Evolutionary conservation across 35 echinoderm and acorn worm species (phyloP).

Genomic region (Nesometra sesokonis): DNA sequence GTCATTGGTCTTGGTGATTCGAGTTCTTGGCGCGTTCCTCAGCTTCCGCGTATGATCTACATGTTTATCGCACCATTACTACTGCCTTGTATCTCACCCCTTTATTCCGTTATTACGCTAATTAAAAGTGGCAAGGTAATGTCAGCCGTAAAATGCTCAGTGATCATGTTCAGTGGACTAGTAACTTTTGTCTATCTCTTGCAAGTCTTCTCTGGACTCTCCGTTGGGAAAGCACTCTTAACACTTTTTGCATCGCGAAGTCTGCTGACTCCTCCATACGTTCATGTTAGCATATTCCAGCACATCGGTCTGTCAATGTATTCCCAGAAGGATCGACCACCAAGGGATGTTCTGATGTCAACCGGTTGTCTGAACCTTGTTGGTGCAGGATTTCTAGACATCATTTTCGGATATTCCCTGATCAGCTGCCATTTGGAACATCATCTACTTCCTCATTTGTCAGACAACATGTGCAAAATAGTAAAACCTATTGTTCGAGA

Average conservation of each 20-base stretch:
- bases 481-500: slow-evolving; percentile 50
- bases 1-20: slow-evolving; percentile 76
- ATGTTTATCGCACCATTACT: slow-evolving; percentile 75
- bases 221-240: slow-evolving; percentile 11
- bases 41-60: slow-evolving; percentile 40
- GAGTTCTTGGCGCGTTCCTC: slow-evolving; percentile 56
- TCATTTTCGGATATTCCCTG: slow-evolving; percentile 65
- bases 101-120: slow-evolving; percentile 33
- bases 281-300: slow-evolving; percentile 77
- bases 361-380: slow-evolving; percentile 52
- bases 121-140: slow-evolving; percentile 23
- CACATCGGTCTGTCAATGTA: slow-evolving; percentile 82
- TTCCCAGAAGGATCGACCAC: slow-evolving; percentile 27
- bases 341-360: slow-evolving; percentile 53
- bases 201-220: neutral
- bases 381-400: slow-evolving; percentile 24
- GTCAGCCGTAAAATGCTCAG: neutral
- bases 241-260: slow-evolving; percentile 33
- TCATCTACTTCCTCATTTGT: slow-evolving; percentile 71
- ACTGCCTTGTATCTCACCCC: slow-evolving; percentile 26
- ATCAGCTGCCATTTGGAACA: slow-evolving; percentile 75
- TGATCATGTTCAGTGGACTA: slow-evolving; percentile 5
- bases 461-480: slow-evolving; percentile 82
- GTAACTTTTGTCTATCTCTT: slow-evolving; percentile 5
- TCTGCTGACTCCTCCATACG: slow-evolving; percentile 47